A percentile compares a stretch with the other conserved stretches of the same genome.
Conservation (phyloP, 2,113 vertebrate species). For the Pteropus alecto region DNA sequence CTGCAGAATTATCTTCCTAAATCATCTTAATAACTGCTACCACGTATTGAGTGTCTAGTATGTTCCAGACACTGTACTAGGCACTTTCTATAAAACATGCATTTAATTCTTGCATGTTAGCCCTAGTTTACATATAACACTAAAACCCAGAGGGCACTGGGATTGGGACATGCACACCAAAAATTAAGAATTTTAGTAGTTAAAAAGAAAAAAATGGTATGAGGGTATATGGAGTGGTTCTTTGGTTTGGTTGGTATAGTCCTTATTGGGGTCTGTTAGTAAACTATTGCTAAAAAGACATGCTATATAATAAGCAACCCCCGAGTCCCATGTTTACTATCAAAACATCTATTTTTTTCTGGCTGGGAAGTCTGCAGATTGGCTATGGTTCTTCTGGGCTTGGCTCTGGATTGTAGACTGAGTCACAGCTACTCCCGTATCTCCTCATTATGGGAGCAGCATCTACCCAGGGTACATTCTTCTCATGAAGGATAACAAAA, state of each 20-base stretch:
- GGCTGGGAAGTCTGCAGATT: neutral
- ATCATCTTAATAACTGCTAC: neutral
- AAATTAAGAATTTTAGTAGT: neutral
- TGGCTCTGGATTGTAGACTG: neutral
- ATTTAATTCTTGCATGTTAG: neutral
- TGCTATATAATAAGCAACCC: neutral
- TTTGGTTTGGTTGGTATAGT: neutral
- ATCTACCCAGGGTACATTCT: neutral
- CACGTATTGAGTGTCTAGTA: neutral
- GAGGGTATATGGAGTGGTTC: neutral
- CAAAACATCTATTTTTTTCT: neutral
- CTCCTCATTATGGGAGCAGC: neutral
- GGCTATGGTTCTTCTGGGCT: neutral
- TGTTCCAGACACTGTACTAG: neutral
- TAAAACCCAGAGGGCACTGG: neutral
- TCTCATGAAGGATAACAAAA: neutral
- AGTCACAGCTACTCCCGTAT: neutral
- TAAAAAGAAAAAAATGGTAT: neutral
- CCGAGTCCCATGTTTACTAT: neutral
- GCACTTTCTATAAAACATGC: neutral
- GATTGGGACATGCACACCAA: neutral
- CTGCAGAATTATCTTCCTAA: neutral
- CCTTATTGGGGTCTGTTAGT: neutral
- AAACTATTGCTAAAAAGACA: neutral
- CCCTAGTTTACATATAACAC: neutral